Base-by-base conservation (phyloP, 2,888 invertebrate genomes). In the Alentia gelatinosa region DNA sequence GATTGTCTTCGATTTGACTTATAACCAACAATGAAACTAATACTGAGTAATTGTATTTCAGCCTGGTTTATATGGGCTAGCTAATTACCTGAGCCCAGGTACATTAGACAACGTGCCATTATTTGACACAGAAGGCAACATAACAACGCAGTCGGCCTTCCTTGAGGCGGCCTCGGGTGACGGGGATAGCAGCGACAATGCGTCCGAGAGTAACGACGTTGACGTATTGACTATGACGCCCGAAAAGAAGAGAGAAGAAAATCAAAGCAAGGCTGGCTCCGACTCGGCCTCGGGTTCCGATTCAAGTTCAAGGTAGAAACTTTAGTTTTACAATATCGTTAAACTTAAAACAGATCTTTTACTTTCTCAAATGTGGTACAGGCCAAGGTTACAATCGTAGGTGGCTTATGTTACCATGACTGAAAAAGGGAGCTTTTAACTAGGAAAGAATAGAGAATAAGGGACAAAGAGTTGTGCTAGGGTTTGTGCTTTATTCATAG, bases 211-310 rank as follows among this genome's bases (percentile, higher is more conserved):
- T 33, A 42, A 86, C 42, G 75, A 68, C 47, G 74, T 74, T 19
- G 90, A 75, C 33, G 90, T 75, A 35, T 33, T 79, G 23, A 75
- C 15, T 19, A 90, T 47, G 79, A 50, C 79, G 74, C 75, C 79
- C 1, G 79, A 74, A 47, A 30, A 40, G 39, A 37, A 63, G 50
- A 33, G 30, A 88, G 74, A 47, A 74, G 79, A 47, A 35, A 30
- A 26, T n/a, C 75, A 47, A 47, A 75, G 56, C 39, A 74, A 47
- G 50, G 47, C 79, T 91, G 89, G 75, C 40, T 91, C 91, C 15
- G 91, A 79, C n/a, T 91, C 91, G 12, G 91, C 89, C 26, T 91
- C 91, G 12, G 91, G 91, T 30, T 86, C 86, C 30, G 84, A 63
- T 19, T 90, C 90, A 47, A 89, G 91, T 42, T 91, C 88, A 86